Evolutionary conservation across 2,888 invertebrate species (phyloP), one percentile per base, ranked within the genome.

Genomic region (Drosophila kokeensis): DNA sequence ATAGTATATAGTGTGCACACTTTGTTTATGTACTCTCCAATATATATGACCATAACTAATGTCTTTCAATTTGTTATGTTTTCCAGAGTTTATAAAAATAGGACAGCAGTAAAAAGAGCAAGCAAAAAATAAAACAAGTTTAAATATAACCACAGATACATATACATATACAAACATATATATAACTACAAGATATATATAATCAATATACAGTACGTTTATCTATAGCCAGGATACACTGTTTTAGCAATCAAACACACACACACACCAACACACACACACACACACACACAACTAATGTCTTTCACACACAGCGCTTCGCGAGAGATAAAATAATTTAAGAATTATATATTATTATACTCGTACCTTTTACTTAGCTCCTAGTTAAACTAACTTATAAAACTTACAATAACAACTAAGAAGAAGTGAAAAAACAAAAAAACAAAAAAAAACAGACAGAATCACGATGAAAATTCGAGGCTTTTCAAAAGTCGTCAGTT

Each of bases 61-160:
- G 91, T 89, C 91, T 88, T 90, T 90, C 90, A 89, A 91, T 87
- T 88, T 91, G 92, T 92, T 92, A 92, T 90, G 92, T 92, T 92
- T 79, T 91, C 91, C 91, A 92, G 91, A 92, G 92, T 92, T 91
- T 92, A 92, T 69, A 52, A 53, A 68, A 54, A 29, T 55, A 78
- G 82, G 77, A 73, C 69, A 76, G 52, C 73, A 49, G 34, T n/a
- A 36, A 49, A n/a, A 34, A 60, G 15, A 49, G 13, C 11, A 30
- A 38, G n/a, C n/a, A 11, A 34, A 29, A n/a, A 54, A 40, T 13
- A 67, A 61, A 45, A 40, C 75, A 69, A 68, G 66, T 77, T 83
- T 74, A 66, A 76, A 83, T 75, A 72, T 62, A 73, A 50, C 42
- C 52, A 69, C 72, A 81, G 68, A 65, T 63, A 59, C 61, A 73